Percentiles rank a stretch among this genome's conserved stretches.
These are phyloP conservation scores for Drosophila sp. DNA, from an alignment of 1,140 invertebrate species.

Conservation along the genomic window DNA sequence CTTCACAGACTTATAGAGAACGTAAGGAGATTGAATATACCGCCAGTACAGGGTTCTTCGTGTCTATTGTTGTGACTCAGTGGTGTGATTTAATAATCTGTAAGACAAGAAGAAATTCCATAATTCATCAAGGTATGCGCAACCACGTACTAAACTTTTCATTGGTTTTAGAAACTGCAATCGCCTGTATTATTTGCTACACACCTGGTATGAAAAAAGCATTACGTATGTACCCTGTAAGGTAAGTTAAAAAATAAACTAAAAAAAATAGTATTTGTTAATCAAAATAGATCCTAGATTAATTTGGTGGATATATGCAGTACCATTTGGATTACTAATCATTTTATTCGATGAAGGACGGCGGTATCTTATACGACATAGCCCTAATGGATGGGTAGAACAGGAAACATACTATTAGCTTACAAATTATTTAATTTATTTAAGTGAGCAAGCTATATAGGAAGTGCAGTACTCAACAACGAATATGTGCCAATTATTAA, in stretches of 20 bases:
- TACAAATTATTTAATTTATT: no score
- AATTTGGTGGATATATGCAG: conserved; percentile 85
- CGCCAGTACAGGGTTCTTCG: conserved; percentile 85
- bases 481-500: no score
- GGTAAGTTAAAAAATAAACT: conserved; percentile 35
- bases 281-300: conserved; percentile 13
- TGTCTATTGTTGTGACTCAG: conserved; percentile 92
- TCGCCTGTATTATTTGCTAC: conserved; percentile 90
- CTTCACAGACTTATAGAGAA: conserved; percentile 87
- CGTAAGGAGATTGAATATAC: conserved; percentile 92
- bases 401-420: conserved; percentile 93
- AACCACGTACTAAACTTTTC: conserved; percentile 92
- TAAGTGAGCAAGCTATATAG: no score
- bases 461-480: no score
- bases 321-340: conserved; percentile 90
- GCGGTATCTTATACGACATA: conserved; percentile 88
- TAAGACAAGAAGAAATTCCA: conserved; percentile 92
- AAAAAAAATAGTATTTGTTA: background rate
- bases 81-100: conserved; percentile 92
- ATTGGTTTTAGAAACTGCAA: conserved; percentile 90
- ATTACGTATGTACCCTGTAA: conserved; percentile 49
- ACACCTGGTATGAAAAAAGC: conserved; percentile 88
- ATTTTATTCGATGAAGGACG: conserved; percentile 92
- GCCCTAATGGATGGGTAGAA: conserved; percentile 91
- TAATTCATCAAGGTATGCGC: conserved; percentile 91